Conservation (phyloP, 2,888 invertebrate genomes). For the Chromoteleia sp. region DNA sequence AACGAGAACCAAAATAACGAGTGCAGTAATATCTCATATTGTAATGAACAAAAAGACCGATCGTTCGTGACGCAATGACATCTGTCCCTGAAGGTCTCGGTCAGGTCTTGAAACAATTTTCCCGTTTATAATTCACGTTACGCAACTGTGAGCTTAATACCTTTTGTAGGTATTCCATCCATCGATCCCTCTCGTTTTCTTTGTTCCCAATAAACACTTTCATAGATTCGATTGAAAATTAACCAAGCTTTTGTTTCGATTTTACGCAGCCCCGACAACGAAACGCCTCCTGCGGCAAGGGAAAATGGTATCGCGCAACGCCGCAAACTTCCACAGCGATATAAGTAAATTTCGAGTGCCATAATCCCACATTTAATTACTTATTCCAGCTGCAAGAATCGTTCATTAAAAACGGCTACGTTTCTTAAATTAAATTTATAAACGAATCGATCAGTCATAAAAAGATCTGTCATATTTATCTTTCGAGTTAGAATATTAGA, state of each 20-base stretch:
- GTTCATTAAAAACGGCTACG: too few relatives aligned
- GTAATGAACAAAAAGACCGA: neutral
- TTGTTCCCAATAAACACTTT: neutral
- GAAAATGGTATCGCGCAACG: slow-evolving; percentile 9
- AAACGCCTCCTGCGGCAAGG: slow-evolving; percentile 8
- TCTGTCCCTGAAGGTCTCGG: slow-evolving; percentile 35
- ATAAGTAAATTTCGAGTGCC: slow-evolving; percentile 30
- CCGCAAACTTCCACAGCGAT: slow-evolving; percentile 14
- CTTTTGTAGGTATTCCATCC: slow-evolving; percentile 38
- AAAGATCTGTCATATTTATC: too few relatives aligned
- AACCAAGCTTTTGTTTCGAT: slow-evolving; percentile 17
- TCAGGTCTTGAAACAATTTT: slow-evolving; percentile 40
- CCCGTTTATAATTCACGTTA: slow-evolving; percentile 24
- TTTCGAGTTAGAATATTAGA: too few relatives aligned
- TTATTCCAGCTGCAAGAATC: too few relatives aligned
- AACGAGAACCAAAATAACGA: too few relatives aligned
- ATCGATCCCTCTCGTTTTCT: slow-evolving; percentile 10
- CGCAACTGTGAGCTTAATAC: slow-evolving; percentile 27
- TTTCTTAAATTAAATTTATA: too few relatives aligned
- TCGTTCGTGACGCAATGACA: slow-evolving; percentile 6
- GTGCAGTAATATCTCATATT: too few relatives aligned
- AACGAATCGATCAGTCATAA: too few relatives aligned
- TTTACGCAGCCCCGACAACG: slow-evolving; percentile 27
- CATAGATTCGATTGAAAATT: neutral
- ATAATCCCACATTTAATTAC: neutral